A percentile compares a stretch with the other conserved stretches of the same genome.
Evolutionary conservation across 2,797 vertebrate genomes (phyloP).

Genomic region (Mus minutoides): DNA sequence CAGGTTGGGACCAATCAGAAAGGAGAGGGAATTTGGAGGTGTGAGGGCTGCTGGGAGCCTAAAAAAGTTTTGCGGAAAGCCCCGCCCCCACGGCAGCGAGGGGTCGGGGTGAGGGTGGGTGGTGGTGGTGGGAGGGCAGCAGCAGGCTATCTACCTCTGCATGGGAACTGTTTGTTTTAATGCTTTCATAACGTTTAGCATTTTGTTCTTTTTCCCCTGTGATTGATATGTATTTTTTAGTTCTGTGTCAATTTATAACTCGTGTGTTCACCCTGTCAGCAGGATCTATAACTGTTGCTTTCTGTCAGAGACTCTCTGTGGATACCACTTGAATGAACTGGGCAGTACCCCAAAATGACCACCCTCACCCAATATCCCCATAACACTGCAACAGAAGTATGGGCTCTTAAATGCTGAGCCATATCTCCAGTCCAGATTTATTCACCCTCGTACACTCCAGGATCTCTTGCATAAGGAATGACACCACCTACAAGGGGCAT

Average conservation of each 20-base stretch:
- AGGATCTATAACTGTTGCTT: background rate
- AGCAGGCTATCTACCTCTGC: background rate
- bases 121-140: background rate
- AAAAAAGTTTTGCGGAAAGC: background rate
- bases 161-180: background rate
- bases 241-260: background rate
- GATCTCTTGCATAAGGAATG: background rate
- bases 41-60: background rate
- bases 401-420: background rate
- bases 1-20: background rate
- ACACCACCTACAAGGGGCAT: background rate
- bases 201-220: background rate
- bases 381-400: background rate
- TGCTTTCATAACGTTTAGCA: background rate
- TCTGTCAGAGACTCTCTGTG: background rate
- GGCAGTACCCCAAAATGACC: background rate
- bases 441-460: too few species aligned
- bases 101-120: background rate
- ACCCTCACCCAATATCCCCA: background rate
- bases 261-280: background rate
- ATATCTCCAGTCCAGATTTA: background rate
- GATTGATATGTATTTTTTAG: background rate
- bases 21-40: background rate
- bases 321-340: background rate
- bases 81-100: fast-evolving